Percentiles rank a stretch among this genome's conserved stretches.
Conservation (phyloP, 2,888 invertebrate species). For the Aromia moschata region DNA sequence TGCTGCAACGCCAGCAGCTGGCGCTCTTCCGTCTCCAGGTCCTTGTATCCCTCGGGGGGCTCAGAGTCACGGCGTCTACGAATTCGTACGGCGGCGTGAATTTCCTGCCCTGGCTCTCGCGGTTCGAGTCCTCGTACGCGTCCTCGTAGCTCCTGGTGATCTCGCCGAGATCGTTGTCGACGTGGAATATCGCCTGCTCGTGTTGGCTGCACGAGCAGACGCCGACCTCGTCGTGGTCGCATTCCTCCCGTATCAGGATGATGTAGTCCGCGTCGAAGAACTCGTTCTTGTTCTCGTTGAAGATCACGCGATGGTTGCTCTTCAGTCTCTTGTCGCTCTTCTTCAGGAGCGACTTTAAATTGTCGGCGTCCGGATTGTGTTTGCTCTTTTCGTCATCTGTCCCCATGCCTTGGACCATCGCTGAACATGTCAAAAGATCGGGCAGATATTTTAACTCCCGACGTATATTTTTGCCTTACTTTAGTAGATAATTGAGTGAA, state of each 20-base stretch:
- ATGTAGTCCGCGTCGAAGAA: constrained; percentile 94
- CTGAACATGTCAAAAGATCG: background rate
- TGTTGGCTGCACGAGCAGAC: constrained; percentile 78
- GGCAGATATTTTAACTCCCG: background rate
- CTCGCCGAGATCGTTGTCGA: too few species aligned
- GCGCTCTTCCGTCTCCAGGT: constrained; percentile 75
- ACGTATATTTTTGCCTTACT: background rate
- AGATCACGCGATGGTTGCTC: constrained; percentile 83
- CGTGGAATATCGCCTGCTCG: too few species aligned
- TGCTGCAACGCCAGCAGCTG: constrained; percentile 68
- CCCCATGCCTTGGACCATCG: constrained; percentile 57
- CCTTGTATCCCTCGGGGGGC: constrained; percentile 94
- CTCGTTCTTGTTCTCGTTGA: constrained; percentile 89
- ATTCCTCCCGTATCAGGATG: constrained; percentile 88
- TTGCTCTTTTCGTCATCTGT: constrained; percentile 57
- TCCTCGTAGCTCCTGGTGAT: constrained; percentile 71
- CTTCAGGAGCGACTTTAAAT: constrained; percentile 79
- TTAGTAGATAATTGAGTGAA: background rate
- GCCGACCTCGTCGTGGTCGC: constrained; percentile 83
- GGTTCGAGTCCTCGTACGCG: constrained; percentile 52
- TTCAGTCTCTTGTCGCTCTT: constrained; percentile 73
- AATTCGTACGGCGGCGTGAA: constrained; percentile 77
- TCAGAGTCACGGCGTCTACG: constrained; percentile 84
- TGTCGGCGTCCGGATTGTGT: constrained; percentile 71
- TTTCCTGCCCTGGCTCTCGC: constrained; percentile 65